Conservation (phyloP, 2,113 vertebrate genomes). For the Aleadryas rufinucha region DNA sequence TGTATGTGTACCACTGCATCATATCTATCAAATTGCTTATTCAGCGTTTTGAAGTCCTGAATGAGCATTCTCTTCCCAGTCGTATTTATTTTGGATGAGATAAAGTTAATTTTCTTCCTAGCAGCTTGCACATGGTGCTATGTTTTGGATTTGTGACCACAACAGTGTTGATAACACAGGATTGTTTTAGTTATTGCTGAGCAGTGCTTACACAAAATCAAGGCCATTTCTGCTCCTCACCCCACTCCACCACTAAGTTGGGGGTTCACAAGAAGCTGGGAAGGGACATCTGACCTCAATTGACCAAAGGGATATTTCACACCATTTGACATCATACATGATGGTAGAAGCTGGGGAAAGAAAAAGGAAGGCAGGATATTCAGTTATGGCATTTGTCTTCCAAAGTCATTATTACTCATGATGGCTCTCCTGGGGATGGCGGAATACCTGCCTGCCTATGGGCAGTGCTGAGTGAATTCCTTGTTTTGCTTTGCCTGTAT, state of each 20-base stretch:
- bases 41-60: not conserved
- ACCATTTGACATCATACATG: not conserved
- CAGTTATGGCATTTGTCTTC: not conserved
- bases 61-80: not conserved
- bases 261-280: not conserved
- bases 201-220: not conserved
- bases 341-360: not conserved
- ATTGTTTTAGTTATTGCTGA: not conserved
- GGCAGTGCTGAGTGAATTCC: not conserved
- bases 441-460: not conserved
- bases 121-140: not conserved
- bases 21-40: not conserved
- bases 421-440: not conserved
- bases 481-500: not conserved
- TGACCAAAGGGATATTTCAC: not conserved
- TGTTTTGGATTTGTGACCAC: not conserved
- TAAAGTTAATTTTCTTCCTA: not conserved
- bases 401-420: accelerated
- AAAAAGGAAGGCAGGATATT: accelerated
- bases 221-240: not conserved
- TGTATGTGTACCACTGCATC: not conserved
- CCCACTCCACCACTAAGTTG: accelerated
- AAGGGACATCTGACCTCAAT: not conserved
- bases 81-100: not conserved
- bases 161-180: not conserved